Base-by-base conservation (phyloP, 1,140 invertebrate genomes). In the Brachionus angularis region DNA sequence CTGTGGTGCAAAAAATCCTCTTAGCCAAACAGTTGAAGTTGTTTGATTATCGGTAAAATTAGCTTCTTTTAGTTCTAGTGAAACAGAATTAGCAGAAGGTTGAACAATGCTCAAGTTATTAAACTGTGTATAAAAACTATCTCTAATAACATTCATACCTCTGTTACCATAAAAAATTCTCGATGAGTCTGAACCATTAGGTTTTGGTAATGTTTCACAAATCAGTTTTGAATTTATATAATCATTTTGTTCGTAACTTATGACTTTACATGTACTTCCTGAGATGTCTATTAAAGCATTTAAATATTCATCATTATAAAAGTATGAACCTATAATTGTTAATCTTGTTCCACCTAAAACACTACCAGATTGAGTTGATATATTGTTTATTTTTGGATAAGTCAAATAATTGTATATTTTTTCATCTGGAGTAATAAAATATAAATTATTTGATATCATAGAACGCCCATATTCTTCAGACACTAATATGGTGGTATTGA, bases 381-480 rank as follows among this genome's bases (percentile, higher is more conserved):
- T 21, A 0, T n/a, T 2, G 36, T 67, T 31, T 31, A 67, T 67
- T 67, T 2, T 71, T 75, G 73, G 14, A 74, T 64, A 64, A 16
- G 23, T 46, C 29, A 18, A 14, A 64, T 46, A 64, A 47, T 64
- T 64, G 42, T 64, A 64, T 5, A 64, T 16, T 31, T 47, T 27
- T 12, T 64, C 58, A 21, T 64, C 42, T 29, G 58, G 23, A 31
- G 58, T 46, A 18, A 64, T 29, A 8, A 31, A 46, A 31, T 39
- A 64, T 12, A 64, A 31, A 12, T 16, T 23, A 8, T 23, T 8
- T 7, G 39, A 31, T 3, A 27, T n/a, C 18, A 31, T 31, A 5
- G 58, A 64, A 18, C 58, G 58, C 29, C 58, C 58, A 64, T 21
- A 64, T 27, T 64, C 58, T 27, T 64, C 42, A 18, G 58, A 46